Base-by-base conservation (phyloP, 1,140 invertebrate species). In the Acromyrmex charruanus region DNA sequence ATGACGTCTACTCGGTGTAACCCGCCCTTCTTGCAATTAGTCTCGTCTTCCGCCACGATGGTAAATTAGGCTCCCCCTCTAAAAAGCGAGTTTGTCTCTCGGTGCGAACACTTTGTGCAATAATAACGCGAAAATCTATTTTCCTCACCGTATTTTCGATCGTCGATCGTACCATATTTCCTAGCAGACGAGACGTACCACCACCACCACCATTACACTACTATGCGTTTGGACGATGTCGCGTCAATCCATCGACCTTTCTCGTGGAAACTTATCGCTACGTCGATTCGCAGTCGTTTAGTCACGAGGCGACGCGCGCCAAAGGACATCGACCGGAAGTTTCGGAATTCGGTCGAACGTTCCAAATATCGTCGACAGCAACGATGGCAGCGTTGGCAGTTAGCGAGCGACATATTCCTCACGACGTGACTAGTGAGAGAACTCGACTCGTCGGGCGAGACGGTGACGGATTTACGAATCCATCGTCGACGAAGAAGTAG, bases 401-500 rank as follows among this genome's bases (percentile, higher is more conserved):
- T 71, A 49, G 59, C 35, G 18, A 63, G 1, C 77, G 84, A 90
- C 81, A 87, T 86, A 92, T 91, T 87, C 89, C 77, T 69, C 65
- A 44, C 53, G 89, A 88, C 85, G 77, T 79, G 85, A 84, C 85
- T 79, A 55, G 14, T 53, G 80, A 65, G 55, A 86, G 77, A 68
- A 53, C 39, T 31, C 39, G 77, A 80, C 44, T 80, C 51, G 61
- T 77, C 84, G 35, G 2, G 21, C 58, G 77, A 71, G 31, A 65
- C 35, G 14, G 63, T 91, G 89, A 92, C 89, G 85, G 85, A 90
- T 92, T 92, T 90, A 88, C 90, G 89, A 82, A 88, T 55, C 77
- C n/a, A 68, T 68, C 63, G 55, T 53, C 25, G 69, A 75, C 55
- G 55, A 63, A 28, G n/a, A 69, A 82, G 35, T 75, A 7, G 51